Evolutionary conservation across 2,797 vertebrate genomes (phyloP).

Genomic region (Ctenopoma multispine): DNA sequence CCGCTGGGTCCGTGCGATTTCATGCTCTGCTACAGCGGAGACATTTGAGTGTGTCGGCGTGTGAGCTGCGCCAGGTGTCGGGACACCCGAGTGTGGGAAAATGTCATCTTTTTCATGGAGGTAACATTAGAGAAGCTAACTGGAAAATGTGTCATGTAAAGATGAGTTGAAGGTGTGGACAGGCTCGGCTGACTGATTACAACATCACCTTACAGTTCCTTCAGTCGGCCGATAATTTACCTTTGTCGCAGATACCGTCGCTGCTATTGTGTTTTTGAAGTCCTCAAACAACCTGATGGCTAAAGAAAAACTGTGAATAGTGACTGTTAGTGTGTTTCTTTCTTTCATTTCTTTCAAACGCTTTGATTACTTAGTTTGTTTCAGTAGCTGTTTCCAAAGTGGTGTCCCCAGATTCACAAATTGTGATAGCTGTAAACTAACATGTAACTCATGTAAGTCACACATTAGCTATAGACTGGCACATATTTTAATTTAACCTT

Average conservation of each 20-base stretch:
- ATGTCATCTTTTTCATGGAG: conserved; percentile 81
- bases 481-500: too few species aligned
- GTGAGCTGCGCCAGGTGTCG: conserved; percentile 65
- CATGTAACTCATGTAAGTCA: too few species aligned
- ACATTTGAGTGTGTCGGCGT: conserved; percentile 64
- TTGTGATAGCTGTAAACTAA: not conserved
- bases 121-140: conserved; percentile 63
- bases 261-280: not conserved
- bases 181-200: not conserved
- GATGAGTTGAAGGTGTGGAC: not conserved
- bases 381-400: not conserved
- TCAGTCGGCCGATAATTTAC: not conserved
- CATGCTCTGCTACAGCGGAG: conserved; percentile 62
- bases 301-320: not conserved
- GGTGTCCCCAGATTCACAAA: not conserved
- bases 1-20: conserved; percentile 37
- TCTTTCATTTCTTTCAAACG: too few species aligned
- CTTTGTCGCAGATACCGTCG: not conserved
- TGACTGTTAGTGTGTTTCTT: not conserved
- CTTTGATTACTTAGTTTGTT: not conserved
- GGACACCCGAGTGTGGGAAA: conserved; percentile 67
- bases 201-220: not conserved
- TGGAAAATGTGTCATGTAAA: not conserved
- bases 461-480: too few species aligned
- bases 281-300: conserved; percentile 7